phyloP scores from a whole-genome alignment of 2,888 invertebrate genomes.

The Andrena camellia region DNA sequence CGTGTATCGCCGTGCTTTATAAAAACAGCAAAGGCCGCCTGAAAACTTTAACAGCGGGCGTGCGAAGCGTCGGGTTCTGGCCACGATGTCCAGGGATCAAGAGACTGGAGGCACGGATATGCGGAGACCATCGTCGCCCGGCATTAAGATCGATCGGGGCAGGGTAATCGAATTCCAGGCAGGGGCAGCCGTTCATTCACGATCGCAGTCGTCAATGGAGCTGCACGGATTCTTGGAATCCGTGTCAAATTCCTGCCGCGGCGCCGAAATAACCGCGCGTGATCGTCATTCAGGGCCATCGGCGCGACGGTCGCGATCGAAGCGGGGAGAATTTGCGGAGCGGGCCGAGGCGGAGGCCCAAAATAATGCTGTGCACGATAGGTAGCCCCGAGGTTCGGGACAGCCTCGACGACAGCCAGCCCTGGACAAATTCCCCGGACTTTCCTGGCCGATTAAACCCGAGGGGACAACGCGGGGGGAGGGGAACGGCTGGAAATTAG shows the following conservation, averaged over 20 bases:
- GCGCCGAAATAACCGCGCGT: slow-evolving; percentile 41
- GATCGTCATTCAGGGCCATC: slow-evolving; percentile 52
- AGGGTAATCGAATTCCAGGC: slow-evolving; percentile 46
- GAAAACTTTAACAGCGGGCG: background rate
- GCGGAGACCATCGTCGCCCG: background rate
- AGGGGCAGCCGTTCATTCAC: slow-evolving; percentile 45
- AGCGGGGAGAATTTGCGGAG: slow-evolving; percentile 45
- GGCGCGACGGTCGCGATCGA: slow-evolving; percentile 12
- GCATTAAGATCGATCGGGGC: slow-evolving; percentile 35
- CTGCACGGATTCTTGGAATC: slow-evolving; percentile 55
- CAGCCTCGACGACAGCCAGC: slow-evolving; percentile 29
- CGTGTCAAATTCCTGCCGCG: slow-evolving; percentile 56
- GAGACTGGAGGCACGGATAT: background rate
- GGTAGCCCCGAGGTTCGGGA: slow-evolving; percentile 36
- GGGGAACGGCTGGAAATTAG: slow-evolving; percentile 68
- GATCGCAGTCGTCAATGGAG: slow-evolving; percentile 50
- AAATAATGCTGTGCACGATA: slow-evolving; percentile 57
- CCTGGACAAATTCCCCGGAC: slow-evolving; percentile 41
- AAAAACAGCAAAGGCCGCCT: background rate
- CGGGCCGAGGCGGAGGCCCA: background rate
- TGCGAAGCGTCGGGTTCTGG: background rate
- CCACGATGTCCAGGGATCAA: background rate
- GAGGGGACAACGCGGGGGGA: slow-evolving; percentile 16
- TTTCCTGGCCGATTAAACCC: slow-evolving; percentile 37
- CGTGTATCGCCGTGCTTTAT: background rate